Percentiles rank a stretch among this genome's conserved stretches.
Evolutionary conservation across 2,797 vertebrate genomes (phyloP).

Genomic region (Poeciliopsis presidionis): DNA sequence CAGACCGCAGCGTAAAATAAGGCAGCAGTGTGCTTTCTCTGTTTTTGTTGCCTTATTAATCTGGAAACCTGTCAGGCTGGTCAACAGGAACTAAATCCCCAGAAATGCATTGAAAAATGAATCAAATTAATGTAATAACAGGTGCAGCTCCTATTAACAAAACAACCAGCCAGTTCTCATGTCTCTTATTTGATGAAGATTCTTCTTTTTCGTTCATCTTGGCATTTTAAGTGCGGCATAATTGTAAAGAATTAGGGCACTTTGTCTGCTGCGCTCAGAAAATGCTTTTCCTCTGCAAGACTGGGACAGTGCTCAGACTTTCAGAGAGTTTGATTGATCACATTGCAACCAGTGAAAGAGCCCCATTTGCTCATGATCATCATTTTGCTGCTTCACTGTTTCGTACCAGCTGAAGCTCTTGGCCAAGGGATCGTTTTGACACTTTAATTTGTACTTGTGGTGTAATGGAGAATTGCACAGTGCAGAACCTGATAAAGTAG

Average conservation of each 20-base stretch:
- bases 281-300: no score
- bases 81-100: not conserved
- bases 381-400: no score
- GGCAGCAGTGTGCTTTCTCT: not conserved
- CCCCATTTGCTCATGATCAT: no score
- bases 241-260: not conserved
- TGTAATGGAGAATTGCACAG: no score
- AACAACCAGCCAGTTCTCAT: not conserved
- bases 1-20: not conserved
- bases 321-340: no score
- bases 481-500: no score
- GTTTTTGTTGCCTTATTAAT: not conserved
- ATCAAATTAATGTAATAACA: not conserved
- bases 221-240: not conserved
- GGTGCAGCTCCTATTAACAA: not conserved
- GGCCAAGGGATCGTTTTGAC: no score
- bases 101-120: not conserved
- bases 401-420: no score
- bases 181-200: not conserved
- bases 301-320: no score
- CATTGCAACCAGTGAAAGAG: no score
- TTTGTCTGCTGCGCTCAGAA: no score
- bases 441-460: no score
- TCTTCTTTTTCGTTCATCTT: not conserved
- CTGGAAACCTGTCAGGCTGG: not conserved